Evolutionary conservation across 2,888 invertebrate genomes (phyloP).

Genomic region (Tubulanus polymorphus): DNA sequence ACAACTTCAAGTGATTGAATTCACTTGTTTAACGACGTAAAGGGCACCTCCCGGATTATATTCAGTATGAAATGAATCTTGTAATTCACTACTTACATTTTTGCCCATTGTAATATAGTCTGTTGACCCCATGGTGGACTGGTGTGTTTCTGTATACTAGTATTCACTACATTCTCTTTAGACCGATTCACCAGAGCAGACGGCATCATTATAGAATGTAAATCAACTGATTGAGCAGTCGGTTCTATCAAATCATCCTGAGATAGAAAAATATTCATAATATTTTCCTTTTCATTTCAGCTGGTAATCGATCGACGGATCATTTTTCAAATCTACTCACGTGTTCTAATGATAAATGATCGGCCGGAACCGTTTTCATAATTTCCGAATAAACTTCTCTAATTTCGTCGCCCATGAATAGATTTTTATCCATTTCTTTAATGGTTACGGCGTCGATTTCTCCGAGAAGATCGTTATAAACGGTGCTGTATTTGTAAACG

Average conservation of each 20-base stretch:
- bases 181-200: conserved; percentile 32
- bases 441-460: conserved; percentile 50
- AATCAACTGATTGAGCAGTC: conserved; percentile 40
- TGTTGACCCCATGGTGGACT: conserved; percentile 46
- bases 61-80: too few relatives aligned
- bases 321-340: conserved; percentile 27
- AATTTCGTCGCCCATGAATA: conserved; percentile 51
- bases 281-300: conserved; percentile 5
- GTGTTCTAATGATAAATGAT: conserved; percentile 45
- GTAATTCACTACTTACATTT: conserved; percentile 43
- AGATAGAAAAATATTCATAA: not conserved
- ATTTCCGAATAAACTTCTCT: conserved; percentile 52
- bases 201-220: conserved; percentile 44
- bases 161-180: conserved; percentile 42
- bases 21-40: too few relatives aligned
- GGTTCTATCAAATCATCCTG: conserved; percentile 41
- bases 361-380: conserved; percentile 48
- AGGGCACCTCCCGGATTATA: too few relatives aligned
- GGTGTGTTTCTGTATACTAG: conserved; percentile 24
- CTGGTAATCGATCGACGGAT: not conserved
- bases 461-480: conserved; percentile 51
- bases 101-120: conserved; percentile 42
- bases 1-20: too few relatives aligned
- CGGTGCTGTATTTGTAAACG: conserved; percentile 38
- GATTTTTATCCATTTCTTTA: conserved; percentile 46